phyloP scores from a whole-genome alignment of 2,888 invertebrate genomes.

The Eupelmus urozonus region DNA sequence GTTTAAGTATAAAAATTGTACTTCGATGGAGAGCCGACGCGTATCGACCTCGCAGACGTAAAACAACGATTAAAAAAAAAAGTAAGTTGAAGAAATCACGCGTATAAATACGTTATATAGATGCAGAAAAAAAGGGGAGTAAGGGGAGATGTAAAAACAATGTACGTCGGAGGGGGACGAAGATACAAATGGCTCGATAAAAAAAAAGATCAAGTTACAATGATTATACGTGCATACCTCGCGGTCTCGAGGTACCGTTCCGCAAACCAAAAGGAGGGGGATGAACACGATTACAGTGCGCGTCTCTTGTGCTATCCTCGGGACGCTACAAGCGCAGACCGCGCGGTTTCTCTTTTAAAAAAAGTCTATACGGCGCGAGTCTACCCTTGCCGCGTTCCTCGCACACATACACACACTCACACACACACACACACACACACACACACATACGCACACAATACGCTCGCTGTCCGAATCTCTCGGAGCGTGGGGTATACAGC shows the following conservation, averaged over 20 bases:
- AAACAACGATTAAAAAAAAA: neutral
- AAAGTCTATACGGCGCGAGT: too few relatives aligned
- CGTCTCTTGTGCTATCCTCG: neutral
- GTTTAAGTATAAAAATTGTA: slow-evolving; percentile 57
- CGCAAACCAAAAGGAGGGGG: neutral
- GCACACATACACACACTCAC: too few relatives aligned
- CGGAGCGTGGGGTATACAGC: too few relatives aligned
- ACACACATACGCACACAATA: too few relatives aligned
- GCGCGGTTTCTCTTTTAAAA: too few relatives aligned
- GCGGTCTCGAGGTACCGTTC: neutral
- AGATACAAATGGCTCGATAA: slow-evolving; percentile 15
- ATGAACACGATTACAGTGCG: neutral
- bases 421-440: too few relatives aligned
- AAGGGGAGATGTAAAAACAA: neutral
- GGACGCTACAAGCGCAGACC: neutral
- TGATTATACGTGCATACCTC: slow-evolving; percentile 21
- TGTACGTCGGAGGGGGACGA: neutral
- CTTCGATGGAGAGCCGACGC: slow-evolving; percentile 32
- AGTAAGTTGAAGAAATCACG: neutral
- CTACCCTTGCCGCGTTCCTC: too few relatives aligned
- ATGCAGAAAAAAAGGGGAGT: neutral
- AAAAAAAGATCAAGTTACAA: slow-evolving; percentile 7
- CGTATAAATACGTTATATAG: neutral
- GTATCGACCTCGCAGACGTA: too few relatives aligned
- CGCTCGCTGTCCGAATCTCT: too few relatives aligned